Conservation (phyloP, 1,140 invertebrate genomes). For the Cylas formicarius region DNA sequence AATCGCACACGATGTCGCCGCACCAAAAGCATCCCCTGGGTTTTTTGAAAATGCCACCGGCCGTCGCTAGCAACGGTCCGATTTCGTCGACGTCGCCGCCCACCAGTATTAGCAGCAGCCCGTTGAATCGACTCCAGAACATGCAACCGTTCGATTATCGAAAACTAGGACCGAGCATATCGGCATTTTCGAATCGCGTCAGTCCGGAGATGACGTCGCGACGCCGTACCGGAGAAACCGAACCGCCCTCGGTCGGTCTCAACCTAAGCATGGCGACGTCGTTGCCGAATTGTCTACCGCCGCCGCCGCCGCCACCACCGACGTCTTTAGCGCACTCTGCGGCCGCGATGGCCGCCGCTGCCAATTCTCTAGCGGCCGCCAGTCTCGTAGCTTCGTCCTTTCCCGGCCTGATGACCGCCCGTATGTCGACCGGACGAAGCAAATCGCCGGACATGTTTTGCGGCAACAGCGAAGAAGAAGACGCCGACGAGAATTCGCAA, state of each 20-base stretch:
- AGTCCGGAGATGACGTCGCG: slow-evolving; percentile 42
- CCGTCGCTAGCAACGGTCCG: slow-evolving; percentile 30
- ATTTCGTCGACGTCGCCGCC: slow-evolving; percentile 40
- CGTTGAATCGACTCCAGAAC: slow-evolving; percentile 78
- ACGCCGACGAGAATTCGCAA: slow-evolving; percentile 56
- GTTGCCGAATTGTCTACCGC: slow-evolving; percentile 55
- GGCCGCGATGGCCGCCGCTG: slow-evolving; percentile 47
- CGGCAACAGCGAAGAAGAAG: slow-evolving; percentile 49
- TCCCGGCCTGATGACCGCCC: slow-evolving; percentile 37
- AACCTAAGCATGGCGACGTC: slow-evolving; percentile 54
- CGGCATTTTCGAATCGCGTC: slow-evolving; percentile 37
- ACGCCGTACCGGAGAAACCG: slow-evolving; percentile 45
- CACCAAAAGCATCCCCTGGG: slow-evolving; percentile 43
- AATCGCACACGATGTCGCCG: slow-evolving; percentile 45
- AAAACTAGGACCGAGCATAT: slow-evolving; percentile 56
- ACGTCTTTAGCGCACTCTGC: slow-evolving; percentile 48
- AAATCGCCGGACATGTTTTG: slow-evolving; percentile 43
- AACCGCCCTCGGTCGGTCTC: slow-evolving; percentile 49
- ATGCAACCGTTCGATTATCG: slow-evolving; percentile 94
- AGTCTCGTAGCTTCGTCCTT: slow-evolving; percentile 44
- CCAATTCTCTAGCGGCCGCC: slow-evolving; percentile 42
- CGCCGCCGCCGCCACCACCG: slow-evolving; percentile 48
- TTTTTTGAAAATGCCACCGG: slow-evolving; percentile 38
- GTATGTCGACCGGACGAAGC: slow-evolving; percentile 33
- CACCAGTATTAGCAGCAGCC: slow-evolving; percentile 44